phyloP scores from a whole-genome alignment of 2,888 invertebrate genomes.

The Limnephilus marmoratus region DNA sequence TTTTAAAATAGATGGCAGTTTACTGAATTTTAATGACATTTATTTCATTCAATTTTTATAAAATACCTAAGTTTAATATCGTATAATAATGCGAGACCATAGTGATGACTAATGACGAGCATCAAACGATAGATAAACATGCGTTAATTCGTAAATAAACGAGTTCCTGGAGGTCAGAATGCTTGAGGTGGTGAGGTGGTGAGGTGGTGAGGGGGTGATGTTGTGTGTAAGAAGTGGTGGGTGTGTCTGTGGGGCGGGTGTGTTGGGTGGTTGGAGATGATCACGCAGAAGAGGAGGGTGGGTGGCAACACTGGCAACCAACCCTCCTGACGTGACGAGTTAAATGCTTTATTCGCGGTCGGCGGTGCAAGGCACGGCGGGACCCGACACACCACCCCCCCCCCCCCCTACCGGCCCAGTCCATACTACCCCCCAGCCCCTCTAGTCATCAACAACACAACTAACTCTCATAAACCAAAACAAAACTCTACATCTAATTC shows the following conservation, averaged over 20 bases:
- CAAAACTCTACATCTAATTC: not conserved
- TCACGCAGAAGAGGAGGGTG: conserved; percentile 6
- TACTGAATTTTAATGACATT: not conserved
- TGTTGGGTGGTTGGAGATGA: not conserved
- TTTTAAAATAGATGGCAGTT: not conserved
- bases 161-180: not conserved
- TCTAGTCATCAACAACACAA: not conserved
- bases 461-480: not conserved
- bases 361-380: conserved; percentile 54
- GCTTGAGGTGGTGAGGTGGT: not conserved
- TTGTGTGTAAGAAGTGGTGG: no score
- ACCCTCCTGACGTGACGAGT: conserved; percentile 53
- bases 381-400: conserved; percentile 16
- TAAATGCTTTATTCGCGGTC: conserved; percentile 55
- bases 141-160: not conserved
- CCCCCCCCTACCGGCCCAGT: not conserved
- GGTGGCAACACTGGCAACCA: conserved; percentile 19
- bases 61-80: not conserved
- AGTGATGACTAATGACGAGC: not conserved
- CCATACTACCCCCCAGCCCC: not conserved
- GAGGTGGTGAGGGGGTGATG: no score
- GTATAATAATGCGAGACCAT: not conserved
- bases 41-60: not conserved
- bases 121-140: not conserved
- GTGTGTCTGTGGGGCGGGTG: no score